phyloP scores from a whole-genome alignment of 2,888 invertebrate species.

The Parnassius apollo region DNA sequence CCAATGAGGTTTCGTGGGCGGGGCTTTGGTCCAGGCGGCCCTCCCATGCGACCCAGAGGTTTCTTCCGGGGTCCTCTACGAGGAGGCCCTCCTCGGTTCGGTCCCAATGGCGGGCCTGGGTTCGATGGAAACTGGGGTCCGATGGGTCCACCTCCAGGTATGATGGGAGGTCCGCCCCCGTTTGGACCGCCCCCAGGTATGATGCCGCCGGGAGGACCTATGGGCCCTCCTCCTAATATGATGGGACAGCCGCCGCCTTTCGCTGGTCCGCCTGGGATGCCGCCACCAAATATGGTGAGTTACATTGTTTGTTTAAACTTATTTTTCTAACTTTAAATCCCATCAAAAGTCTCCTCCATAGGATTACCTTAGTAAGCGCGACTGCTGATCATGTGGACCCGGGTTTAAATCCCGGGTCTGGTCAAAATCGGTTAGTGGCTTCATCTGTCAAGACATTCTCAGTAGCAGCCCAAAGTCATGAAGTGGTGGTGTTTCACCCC shows the following conservation, averaged over 20 bases:
- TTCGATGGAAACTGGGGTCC: conserved; percentile 86
- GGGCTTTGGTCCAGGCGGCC: conserved; percentile 83
- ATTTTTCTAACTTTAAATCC: no score
- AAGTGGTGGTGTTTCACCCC: no score
- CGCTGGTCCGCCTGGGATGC: conserved; percentile 75
- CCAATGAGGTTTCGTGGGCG: conserved; percentile 86
- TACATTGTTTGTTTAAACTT: conserved; percentile 32
- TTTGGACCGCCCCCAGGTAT: conserved; percentile 76
- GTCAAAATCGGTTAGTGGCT: no score
- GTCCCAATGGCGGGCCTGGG: conserved; percentile 74
- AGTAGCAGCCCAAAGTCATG: no score
- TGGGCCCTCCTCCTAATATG: conserved; percentile 80
- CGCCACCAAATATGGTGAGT: conserved; percentile 82
- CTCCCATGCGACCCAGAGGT: conserved; percentile 78
- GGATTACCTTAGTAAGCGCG: no score
- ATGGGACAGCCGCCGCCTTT: conserved; percentile 80
- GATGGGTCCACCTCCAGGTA: conserved; percentile 80
- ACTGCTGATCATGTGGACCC: no score
- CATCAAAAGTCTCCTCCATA: no score
- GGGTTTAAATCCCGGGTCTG: no score
- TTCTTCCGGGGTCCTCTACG: conserved; percentile 63
- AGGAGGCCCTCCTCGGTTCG: conserved; percentile 73
- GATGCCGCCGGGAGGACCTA: conserved; percentile 82
- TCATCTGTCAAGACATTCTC: no score
- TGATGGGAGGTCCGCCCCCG: conserved; percentile 72